phyloP scores from a whole-genome alignment of 2,113 vertebrate genomes.

The Ictidomys tridecemlineatus region DNA sequence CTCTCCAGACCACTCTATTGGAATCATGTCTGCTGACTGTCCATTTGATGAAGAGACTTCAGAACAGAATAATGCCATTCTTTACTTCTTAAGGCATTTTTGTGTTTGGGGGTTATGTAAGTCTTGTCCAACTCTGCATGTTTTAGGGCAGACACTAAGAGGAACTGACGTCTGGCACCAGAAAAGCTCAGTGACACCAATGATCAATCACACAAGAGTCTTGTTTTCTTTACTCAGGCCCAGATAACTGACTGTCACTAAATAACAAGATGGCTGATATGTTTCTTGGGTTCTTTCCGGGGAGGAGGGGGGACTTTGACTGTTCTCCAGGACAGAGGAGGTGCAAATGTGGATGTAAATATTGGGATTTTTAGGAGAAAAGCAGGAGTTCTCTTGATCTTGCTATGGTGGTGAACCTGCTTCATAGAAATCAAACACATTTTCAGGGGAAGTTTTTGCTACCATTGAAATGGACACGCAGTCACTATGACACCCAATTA shows the following conservation, averaged over 20 bases:
- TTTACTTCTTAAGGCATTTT: neutral
- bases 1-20: constrained; percentile 35
- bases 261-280: neutral
- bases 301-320: neutral
- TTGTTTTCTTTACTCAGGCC: neutral
- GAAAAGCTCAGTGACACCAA: neutral
- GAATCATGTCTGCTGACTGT: neutral
- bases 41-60: neutral
- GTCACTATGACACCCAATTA: neutral
- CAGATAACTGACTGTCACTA: neutral
- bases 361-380: neutral
- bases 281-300: neutral
- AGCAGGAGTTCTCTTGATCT: neutral
- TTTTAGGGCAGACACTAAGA: neutral
- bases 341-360: neutral
- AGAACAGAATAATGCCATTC: neutral
- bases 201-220: neutral
- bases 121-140: neutral
- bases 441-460: neutral
- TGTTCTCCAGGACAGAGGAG: neutral
- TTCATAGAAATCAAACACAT: neutral
- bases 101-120: neutral
- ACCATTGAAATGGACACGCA: neutral
- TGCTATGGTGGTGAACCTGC: neutral
- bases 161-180: neutral